These are phyloP conservation scores for Sycobia sp. DNA, from an alignment of 1,140 invertebrate genomes.

Conservation along the genomic window DNA sequence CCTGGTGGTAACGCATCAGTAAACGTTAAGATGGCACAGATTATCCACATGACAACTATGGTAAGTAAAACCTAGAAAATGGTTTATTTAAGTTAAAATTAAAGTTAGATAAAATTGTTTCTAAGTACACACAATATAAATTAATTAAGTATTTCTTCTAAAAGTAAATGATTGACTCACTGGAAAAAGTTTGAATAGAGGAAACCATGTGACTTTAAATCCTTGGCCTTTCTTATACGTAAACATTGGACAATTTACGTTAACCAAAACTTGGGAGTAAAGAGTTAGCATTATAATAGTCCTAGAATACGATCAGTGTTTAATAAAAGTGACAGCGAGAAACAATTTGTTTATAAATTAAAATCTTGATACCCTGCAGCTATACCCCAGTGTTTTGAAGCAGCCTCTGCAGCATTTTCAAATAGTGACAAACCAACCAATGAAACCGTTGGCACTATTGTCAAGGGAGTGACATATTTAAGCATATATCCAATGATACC, in stretches of 20 bases:
- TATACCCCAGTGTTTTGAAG: slow-evolving; percentile 82
- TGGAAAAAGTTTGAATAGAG: slow-evolving; percentile 82
- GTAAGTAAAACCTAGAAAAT: slow-evolving; percentile 74
- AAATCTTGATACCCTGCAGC: slow-evolving; percentile 68
- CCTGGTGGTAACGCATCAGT: slow-evolving; percentile 69
- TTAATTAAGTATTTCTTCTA: too few relatives aligned
- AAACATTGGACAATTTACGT: slow-evolving; percentile 71
- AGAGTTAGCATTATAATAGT: slow-evolving; percentile 80
- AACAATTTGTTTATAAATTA: neutral
- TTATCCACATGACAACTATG: slow-evolving; percentile 78
- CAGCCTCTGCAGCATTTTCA: slow-evolving; percentile 75
- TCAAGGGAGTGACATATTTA: slow-evolving; percentile 78
- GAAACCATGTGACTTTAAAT: slow-evolving; percentile 68
- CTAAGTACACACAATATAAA: too few relatives aligned
- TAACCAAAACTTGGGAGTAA: slow-evolving; percentile 80
- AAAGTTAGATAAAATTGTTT: too few relatives aligned
- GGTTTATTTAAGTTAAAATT: too few relatives aligned
- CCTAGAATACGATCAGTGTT: slow-evolving; percentile 61
- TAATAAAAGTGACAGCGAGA: neutral
- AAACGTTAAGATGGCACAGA: slow-evolving; percentile 77
- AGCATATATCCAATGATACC: slow-evolving; percentile 76
- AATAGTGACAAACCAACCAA: slow-evolving; percentile 81
- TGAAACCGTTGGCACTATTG: slow-evolving; percentile 80
- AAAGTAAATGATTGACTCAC: slow-evolving; percentile 60
- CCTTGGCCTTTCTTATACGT: slow-evolving; percentile 68